Percentiles rank a stretch among this genome's conserved stretches.
Conservation (phyloP, 2,888 invertebrate genomes). For the Psococerastis gibbosa region DNA sequence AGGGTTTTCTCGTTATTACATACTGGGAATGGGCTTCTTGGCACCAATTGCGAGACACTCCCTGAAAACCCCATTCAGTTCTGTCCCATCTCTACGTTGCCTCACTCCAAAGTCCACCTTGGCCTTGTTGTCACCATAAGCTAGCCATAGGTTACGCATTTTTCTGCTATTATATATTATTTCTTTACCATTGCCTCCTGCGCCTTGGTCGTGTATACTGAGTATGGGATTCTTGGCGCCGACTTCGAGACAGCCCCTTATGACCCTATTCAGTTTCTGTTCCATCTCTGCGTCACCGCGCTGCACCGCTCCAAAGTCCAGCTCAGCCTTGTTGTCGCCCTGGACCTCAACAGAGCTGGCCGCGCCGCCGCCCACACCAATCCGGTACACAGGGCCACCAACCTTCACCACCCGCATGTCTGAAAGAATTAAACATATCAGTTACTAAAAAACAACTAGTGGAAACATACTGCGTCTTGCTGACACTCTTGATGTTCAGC, state of each 20-base stretch:
- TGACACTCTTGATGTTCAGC: no score
- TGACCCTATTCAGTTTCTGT: conserved; percentile 85
- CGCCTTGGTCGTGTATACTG: conserved; percentile 97
- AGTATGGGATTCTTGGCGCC: conserved; percentile 66
- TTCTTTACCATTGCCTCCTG: conserved; percentile 80
- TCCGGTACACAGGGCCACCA: conserved; percentile 93
- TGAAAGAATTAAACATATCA: conserved; percentile 20
- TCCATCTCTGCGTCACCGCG: conserved; percentile 97
- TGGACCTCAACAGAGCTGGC: conserved; percentile 86
- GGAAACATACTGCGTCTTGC: no score
- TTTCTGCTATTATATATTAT: no score
- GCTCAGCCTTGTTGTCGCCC: conserved; percentile 63
- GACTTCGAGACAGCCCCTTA: conserved; percentile 79
- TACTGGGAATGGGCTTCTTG: no score
- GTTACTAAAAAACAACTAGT: no score
- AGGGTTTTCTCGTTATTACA: no score
- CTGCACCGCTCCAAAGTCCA: conserved; percentile 95
- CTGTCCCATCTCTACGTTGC: background rate
- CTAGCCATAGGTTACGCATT: background rate
- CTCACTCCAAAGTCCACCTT: background rate
- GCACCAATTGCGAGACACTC: no score
- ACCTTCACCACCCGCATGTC: conserved; percentile 87
- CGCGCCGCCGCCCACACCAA: conserved; percentile 97
- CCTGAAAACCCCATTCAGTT: no score
- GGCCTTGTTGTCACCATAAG: background rate